phyloP scores from a whole-genome alignment of 2,888 invertebrate species.

The Drosophila phalerata region DNA sequence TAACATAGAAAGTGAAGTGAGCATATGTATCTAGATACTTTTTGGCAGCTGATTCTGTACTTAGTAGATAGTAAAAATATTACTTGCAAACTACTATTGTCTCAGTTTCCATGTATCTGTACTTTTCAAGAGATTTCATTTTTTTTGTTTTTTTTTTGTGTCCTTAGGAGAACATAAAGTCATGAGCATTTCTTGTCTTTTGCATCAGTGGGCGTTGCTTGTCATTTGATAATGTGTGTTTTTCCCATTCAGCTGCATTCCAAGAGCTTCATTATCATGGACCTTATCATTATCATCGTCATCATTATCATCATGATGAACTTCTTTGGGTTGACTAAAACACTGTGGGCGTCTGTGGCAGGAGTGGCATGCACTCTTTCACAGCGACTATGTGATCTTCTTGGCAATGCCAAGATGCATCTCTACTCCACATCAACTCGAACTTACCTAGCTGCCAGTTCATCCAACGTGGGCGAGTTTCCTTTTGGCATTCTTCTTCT shows the following conservation, averaged over 20 bases:
- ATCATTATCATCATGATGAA: slow-evolving; percentile 6
- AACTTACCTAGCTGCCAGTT: slow-evolving; percentile 48
- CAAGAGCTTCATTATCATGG: slow-evolving; percentile 21
- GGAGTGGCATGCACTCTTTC: slow-evolving; percentile 44
- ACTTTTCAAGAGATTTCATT: slow-evolving; percentile 1
- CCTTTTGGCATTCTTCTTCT: slow-evolving; percentile 17
- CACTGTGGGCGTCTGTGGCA: slow-evolving; percentile 51
- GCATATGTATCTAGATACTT: neutral
- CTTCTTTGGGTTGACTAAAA: slow-evolving; percentile 13
- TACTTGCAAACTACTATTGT: neutral
- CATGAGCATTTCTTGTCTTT: slow-evolving; percentile 41
- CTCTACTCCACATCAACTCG: slow-evolving; percentile 33
- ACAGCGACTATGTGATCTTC: slow-evolving; percentile 66
- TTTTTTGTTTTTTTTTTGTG: slow-evolving; percentile 16
- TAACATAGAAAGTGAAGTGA: no score
- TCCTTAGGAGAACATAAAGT: slow-evolving; percentile 22
- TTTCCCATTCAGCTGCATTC: slow-evolving; percentile 23
- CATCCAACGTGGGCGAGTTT: slow-evolving; percentile 57
- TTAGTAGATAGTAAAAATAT: neutral
- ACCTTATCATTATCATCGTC: slow-evolving; percentile 13
- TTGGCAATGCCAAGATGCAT: slow-evolving; percentile 63
- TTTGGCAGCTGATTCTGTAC: no score
- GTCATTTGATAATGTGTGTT: slow-evolving; percentile 46
- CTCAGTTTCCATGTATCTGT: neutral
- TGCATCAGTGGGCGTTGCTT: slow-evolving; percentile 54